A percentile compares a stretch with the other conserved stretches of the same genome.
Evolutionary conservation across 2,888 invertebrate genomes (phyloP).

Genomic region (Chymomyza amoena): DNA sequence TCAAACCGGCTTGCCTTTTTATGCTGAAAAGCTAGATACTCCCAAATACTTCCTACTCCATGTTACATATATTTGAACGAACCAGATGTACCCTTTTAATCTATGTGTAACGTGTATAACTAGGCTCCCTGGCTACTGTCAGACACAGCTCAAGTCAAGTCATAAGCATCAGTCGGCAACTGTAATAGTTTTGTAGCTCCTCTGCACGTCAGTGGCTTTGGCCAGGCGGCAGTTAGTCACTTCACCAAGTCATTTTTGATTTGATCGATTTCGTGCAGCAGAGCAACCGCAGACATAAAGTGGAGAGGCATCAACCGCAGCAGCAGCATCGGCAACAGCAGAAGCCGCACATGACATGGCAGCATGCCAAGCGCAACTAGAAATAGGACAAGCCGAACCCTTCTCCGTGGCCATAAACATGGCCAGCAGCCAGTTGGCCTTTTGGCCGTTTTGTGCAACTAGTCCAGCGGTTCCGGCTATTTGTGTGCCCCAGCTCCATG

Average conservation of each 20-base stretch:
- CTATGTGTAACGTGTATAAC: conserved; percentile 42
- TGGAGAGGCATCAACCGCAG: conserved; percentile 51
- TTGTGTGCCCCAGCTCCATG: conserved; percentile 13
- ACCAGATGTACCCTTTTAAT: conserved; percentile 12
- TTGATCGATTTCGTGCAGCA: conserved; percentile 75
- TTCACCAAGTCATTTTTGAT: conserved; percentile 74
- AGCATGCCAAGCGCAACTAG: conserved; percentile 26
- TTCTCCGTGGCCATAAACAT: conserved; percentile 45
- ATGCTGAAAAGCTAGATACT: too few relatives aligned
- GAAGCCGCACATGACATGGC: conserved; percentile 63
- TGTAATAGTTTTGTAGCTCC: conserved; percentile 16
- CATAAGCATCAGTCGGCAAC: conserved; percentile 28
- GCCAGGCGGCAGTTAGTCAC: conserved; percentile 65
- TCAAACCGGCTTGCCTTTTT: too few relatives aligned
- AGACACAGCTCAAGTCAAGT: conserved; percentile 49
- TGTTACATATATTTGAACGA: too few relatives aligned
- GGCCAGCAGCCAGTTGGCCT: conserved; percentile 8
- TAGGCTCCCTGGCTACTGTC: conserved; percentile 30
- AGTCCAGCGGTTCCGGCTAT: not conserved
- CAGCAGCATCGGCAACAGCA: conserved; percentile 32
- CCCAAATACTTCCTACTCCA: too few relatives aligned
- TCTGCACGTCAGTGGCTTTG: conserved; percentile 22
- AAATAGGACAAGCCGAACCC: conserved; percentile 65
- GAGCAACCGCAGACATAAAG: conserved; percentile 44
- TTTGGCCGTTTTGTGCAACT: not conserved